A percentile compares a stretch with the other conserved stretches of the same genome.
These are phyloP conservation scores for Amphipoea oculea DNA, from an alignment of 2,888 invertebrate genomes.

Conservation along the genomic window DNA sequence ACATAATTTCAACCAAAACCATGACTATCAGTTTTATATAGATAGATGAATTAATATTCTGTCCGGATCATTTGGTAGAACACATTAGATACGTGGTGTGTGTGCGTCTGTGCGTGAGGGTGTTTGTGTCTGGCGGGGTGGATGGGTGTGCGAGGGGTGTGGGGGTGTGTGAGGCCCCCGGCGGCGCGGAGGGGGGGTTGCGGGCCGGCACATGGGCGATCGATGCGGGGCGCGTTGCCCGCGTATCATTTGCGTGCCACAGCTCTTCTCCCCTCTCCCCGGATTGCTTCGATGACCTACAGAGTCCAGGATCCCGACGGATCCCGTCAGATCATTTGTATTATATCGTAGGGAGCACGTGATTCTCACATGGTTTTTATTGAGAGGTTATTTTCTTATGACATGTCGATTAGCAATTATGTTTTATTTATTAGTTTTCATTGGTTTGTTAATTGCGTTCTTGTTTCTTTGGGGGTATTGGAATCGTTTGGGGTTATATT, in stretches of 20 bases:
- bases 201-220: conserved; percentile 82
- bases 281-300: conserved; percentile 75
- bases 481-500: not conserved
- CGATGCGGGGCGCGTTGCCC: conserved; percentile 87
- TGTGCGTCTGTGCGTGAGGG: conserved; percentile 82
- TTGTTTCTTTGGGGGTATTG: not conserved
- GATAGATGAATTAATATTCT: conserved; percentile 80
- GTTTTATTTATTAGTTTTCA: conserved; percentile 41
- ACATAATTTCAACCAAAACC: conserved; percentile 1
- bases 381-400: conserved; percentile 46
- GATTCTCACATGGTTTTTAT: conserved; percentile 67
- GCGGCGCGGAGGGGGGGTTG: conserved; percentile 70
- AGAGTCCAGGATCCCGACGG: conserved; percentile 60
- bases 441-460: conserved; percentile 9
- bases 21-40: conserved; percentile 55
- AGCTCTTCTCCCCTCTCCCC: conserved; percentile 74
- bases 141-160: conserved; percentile 56
- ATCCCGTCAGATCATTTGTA: conserved; percentile 54
- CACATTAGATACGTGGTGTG: conserved; percentile 83
- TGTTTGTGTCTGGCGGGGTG: conserved; percentile 77
- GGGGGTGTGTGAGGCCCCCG: conserved; percentile 69
- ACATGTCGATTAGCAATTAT: conserved; percentile 7
- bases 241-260: conserved; percentile 88
- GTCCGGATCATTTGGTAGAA: conserved; percentile 88
- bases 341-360: conserved; percentile 64